These are phyloP conservation scores for Agelastica alni DNA, from an alignment of 2,888 invertebrate genomes.

Conservation along the genomic window DNA sequence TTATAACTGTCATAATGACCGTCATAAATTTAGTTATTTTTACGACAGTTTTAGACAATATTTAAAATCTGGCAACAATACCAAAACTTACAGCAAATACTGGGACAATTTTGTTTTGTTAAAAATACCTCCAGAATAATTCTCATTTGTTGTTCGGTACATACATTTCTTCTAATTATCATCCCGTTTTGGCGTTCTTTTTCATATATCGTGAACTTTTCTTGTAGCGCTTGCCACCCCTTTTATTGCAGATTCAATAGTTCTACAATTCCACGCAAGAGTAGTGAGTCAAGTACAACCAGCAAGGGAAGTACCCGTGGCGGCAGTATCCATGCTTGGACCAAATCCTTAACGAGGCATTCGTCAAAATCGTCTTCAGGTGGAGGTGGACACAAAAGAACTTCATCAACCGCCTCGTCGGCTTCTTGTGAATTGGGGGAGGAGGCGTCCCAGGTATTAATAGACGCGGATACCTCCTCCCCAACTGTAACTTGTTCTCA, in stretches of 20 bases:
- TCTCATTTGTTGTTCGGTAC: too few species aligned
- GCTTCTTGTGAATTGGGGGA: conserved; percentile 58
- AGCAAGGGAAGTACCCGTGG: conserved; percentile 41
- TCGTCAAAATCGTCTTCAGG: conserved; percentile 34
- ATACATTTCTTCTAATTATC: too few species aligned
- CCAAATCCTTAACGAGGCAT: conserved; percentile 56
- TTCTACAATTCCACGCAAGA: conserved; percentile 54
- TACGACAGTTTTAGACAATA: too few species aligned
- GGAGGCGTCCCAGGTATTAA: conserved; percentile 60
- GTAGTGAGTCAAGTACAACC: conserved; percentile 48
- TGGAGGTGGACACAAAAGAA: conserved; percentile 52
- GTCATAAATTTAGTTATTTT: too few species aligned
- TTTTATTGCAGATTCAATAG: conserved; percentile 47
- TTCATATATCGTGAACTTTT: background rate
- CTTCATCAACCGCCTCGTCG: conserved; percentile 46
- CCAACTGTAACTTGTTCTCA: conserved; percentile 54
- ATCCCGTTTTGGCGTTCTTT: too few species aligned
- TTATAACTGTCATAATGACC: too few species aligned
- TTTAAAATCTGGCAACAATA: too few species aligned
- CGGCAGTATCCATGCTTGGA: conserved; percentile 42
- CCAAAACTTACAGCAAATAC: too few species aligned
- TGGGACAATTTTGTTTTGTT: too few species aligned
- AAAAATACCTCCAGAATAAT: too few species aligned
- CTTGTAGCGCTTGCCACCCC: conserved; percentile 10
- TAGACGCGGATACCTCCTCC: conserved; percentile 60